Base-by-base conservation (phyloP, 1,140 invertebrate species). In the Diuraphis noxia region DNA sequence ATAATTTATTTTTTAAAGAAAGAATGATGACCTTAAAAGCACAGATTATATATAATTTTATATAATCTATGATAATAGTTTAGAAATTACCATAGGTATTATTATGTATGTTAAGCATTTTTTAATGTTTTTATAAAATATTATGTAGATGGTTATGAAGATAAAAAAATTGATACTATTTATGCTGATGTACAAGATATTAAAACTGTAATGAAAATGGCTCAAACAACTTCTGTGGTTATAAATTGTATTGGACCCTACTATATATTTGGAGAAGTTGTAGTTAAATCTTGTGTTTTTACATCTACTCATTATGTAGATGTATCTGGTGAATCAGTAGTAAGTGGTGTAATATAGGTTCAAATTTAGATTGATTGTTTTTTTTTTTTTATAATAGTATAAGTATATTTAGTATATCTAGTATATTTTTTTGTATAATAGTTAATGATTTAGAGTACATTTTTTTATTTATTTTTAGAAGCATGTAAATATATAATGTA, bases 231-330 rank as follows among this genome's bases (percentile, higher is more conserved):
- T 7, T 96, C 95, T 93, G 95, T 98, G 6, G 92, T 99, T 25
- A 94, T 98, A 0, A 99, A 98, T 93, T 98, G 97, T 94, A 97
- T 97, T 92, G 98, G 98, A 3, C 98, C 98, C 63, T 99, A 98
- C 94, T 95, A 96, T 82, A 96, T 98, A 93, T 97, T 96, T 94
- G 98, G 98, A 8, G 98, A 99, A 93, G 94, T 96, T n/a, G 97
- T 99, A n/a, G 96, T 99, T 0, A 96, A 96, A 93, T 97, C 98
- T 9, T 98, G 98, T 92, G 95, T 99, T 81, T 96, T 96, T 88
- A 95, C 95, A 86, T 95, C 95, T 92, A 96, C 98, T 0, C 96
- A 98, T 94, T 96, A 99, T 94, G 95, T 99, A 13, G 98, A 99
- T 94, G 96, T 99, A 34, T 97, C 96, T 94, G 98, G 97, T 30